Evolutionary conservation across 2,113 vertebrate species (phyloP).

Genomic region (Eleginops maclovinus): DNA sequence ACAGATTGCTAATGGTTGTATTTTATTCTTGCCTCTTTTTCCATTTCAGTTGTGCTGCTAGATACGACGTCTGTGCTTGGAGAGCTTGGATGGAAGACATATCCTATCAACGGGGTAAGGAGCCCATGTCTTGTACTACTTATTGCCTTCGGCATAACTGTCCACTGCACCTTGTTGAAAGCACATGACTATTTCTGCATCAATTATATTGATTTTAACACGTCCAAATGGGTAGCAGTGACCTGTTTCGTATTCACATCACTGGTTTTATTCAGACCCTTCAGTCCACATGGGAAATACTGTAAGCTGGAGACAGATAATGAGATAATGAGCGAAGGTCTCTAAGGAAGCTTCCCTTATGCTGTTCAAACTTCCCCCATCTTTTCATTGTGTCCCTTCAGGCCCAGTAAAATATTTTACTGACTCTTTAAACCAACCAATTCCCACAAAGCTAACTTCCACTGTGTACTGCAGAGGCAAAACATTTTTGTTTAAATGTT

Average conservation of each 20-base stretch:
- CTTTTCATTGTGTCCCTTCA: conserved; percentile 27
- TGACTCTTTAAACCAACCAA: conserved; percentile 29
- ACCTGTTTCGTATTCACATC: conserved; percentile 35
- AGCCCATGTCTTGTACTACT: conserved; percentile 8
- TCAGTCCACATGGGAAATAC: conserved; percentile 46
- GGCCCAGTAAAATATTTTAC: conserved; percentile 22
- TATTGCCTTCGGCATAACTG: conserved; percentile 23
- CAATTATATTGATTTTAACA: conserved; percentile 45
- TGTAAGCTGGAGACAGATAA: too few species aligned
- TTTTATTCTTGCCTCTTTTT: conserved; percentile 51
- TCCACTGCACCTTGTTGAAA: conserved; percentile 22
- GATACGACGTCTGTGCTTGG: conserved; percentile 93
- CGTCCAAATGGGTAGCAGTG: conserved; percentile 14
- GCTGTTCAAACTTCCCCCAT: conserved; percentile 26
- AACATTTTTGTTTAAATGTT: conserved; percentile 21
- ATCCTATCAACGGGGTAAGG: conserved; percentile 96
- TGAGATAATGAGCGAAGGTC: conserved; percentile 58
- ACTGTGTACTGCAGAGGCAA: not conserved
- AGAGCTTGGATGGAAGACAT: conserved; percentile 95
- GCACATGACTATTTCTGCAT: conserved; percentile 21
- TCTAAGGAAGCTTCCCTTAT: conserved; percentile 32
- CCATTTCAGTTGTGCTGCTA: conserved; percentile 91
- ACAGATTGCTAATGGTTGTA: conserved; percentile 62
- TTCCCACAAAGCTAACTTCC: conserved; percentile 4
- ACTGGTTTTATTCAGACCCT: conserved; percentile 38